Evolutionary conservation across 37 sponge, comb jelly and placozoan genomes (phyloP), one percentile per base, ranked within the genome.

Genomic region (Diacarnus erythraeanus): DNA sequence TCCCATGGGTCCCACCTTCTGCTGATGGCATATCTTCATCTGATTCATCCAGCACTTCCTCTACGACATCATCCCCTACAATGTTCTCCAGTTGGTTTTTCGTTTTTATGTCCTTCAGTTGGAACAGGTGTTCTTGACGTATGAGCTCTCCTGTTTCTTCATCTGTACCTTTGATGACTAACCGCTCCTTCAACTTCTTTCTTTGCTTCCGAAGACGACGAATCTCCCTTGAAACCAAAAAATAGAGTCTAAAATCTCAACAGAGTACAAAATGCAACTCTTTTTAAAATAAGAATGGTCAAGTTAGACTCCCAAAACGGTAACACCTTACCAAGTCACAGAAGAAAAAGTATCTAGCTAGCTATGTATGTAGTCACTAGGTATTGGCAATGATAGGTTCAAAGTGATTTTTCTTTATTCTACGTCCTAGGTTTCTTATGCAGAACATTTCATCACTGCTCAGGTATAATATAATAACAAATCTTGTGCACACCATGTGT

Each of bases 121-220:
- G 43, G 65, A 92, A 92, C 47, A 87, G 57, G 47, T 83, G 60
- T 43, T 76, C 78, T 43, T 86, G 79, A 33, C 75, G 57, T 42
- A 74, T 57, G 29, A 91, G 59, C 71, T 86, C 82, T 12, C 74
- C 79, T 6, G 80, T 34, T 65, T 78, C 83, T 22, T 67, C 37
- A 38, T 41, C 37, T 15, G 43, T 69, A 38, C 51, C 44, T 29
- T 88, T 75, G 60, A 68, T 67, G 9, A 77, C 82, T 2, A 93
- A 71, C n/a, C 75, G 61, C 51, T 86, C 89, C 75, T 83, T 72
- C 38, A 76, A 23, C 72, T 89, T 89, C 69, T 57, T 69, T 47
- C 76, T 74, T 51, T 93, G 71, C 84, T 86, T 79, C 1, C 87
- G 76, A 4, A 83, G 43, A 25, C 69, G 42, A 51, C 82, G 71